These are phyloP conservation scores for Diabrotica undecimpunctata DNA, from an alignment of 1,140 invertebrate species.

Conservation along the genomic window DNA sequence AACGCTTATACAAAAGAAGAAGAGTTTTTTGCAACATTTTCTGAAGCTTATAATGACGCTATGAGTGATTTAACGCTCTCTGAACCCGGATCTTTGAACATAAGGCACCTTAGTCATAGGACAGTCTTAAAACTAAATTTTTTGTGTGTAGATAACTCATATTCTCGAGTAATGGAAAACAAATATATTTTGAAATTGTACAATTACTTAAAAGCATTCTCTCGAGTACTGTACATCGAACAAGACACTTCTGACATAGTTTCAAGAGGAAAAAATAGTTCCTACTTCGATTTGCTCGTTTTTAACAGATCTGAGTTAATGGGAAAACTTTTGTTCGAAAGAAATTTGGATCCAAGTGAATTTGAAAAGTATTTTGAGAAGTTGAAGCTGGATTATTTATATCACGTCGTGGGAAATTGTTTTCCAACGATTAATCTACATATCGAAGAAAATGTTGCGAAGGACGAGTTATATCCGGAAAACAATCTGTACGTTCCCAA, in stretches of 20 bases:
- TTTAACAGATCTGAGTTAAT: conserved; percentile 49
- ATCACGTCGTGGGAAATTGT: conserved; percentile 55
- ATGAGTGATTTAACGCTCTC: conserved; percentile 15
- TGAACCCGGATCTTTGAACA: conserved; percentile 34
- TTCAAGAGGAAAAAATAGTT: conserved; percentile 41
- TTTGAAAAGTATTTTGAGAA: conserved; percentile 54
- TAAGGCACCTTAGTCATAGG: conserved; percentile 35
- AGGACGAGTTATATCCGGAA: conserved; percentile 30
- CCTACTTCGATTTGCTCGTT: conserved; percentile 43
- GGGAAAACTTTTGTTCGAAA: conserved; percentile 56
- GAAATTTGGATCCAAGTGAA: conserved; percentile 51
- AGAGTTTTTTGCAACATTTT: conserved; percentile 30
- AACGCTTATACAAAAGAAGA: conserved; percentile 25
- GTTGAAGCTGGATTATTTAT: conserved; percentile 57
- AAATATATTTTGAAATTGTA: conserved; percentile 47
- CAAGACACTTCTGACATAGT: conserved; percentile 47
- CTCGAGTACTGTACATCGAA: conserved; percentile 47
- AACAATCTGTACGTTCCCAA: conserved; percentile 37
- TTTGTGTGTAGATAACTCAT: conserved; percentile 18
- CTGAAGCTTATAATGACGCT: conserved; percentile 30
- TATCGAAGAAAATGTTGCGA: conserved; percentile 29
- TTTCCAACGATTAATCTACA: conserved; percentile 51
- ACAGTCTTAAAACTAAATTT: conserved; percentile 33
- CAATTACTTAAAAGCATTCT: conserved; percentile 48
- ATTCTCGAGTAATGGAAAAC: conserved; percentile 8